Evolutionary conservation across 2,797 vertebrate genomes (phyloP), one percentile per base, ranked within the genome.

Genomic region (Epinephelus coioides): DNA sequence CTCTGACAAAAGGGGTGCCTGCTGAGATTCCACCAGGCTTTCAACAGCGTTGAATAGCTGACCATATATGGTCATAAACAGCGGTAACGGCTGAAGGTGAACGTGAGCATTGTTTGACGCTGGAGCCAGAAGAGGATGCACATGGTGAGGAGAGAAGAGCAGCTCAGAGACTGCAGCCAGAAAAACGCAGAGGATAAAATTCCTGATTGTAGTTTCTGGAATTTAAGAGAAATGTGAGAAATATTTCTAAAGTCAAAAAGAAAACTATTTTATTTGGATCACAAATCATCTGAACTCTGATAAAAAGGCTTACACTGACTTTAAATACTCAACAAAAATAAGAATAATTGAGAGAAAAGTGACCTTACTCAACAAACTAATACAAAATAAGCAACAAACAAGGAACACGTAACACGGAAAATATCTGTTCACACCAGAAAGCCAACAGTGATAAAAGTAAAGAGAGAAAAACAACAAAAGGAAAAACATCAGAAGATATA

Each of bases 41-140:
- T 84, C 67, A 73, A 50, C 71, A 76, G 77, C 77, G 25, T 27
- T 63, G 77, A 87, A 87, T 81, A 86, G 73, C 38, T 93, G 81
- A 59, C 94, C 91, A 73, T 94, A 92, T 91, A 92, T 89, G 93
- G 93, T 51, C 59, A 55, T 68, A 69, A 65, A 34, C 47, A 14
- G 53, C 64, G 0, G 30, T 51, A 27, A 71, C 4, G 55, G 44
- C 51, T 78, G n/a, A 46, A 50, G 53, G 75, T 70, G 69, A 68
- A 78, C 66, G 23, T 6, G 65, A 71, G 46, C 18, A 1, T 63
- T 65, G 69, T 75, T 55, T 57, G 62, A 71, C 51, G 10, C 53
- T 47, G 67, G 63, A 23, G 21, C 7, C 30, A 1, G 6, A 3
- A 23, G 61, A 47, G 19, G 38, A n/a, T 67, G 23, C 9, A 50